Evolutionary conservation across 1,140 invertebrate species (phyloP), one percentile per base, ranked within the genome.

Genomic region (Zaprionus nigranus): DNA sequence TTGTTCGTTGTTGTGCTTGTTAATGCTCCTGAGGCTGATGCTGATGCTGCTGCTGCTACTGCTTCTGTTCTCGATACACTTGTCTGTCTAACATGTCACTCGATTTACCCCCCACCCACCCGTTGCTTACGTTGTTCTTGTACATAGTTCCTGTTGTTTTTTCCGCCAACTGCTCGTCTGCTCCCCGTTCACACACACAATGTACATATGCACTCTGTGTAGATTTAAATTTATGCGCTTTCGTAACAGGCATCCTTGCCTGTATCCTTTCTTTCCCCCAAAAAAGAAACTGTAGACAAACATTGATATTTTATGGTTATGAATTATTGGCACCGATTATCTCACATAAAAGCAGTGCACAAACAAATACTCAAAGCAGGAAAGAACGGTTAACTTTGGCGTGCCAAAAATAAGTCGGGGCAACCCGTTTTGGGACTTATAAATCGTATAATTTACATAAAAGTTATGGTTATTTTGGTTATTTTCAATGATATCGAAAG

Each of bases 291-390:
- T 86, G 62, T 82, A 71, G 75, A 78, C 81, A 85, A 84, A 84
- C 90, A 90, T 90, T 90, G 85, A 90, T 90, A 85, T 90, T 90
- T 90, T 90, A 90, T 90, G 85, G 81, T 79, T 90, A 90, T 90
- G 82, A 90, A 90, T 90, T 90, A 90, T 90, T 85, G 63, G 69
- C 72, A 77, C 66, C 67, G 81, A 90, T 90, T 90, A 90, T 90
- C 85, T 79, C 36, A 12, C 66, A 79, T 71, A 66, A 63, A 70
- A 84, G 17, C 5, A 15, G 46, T 17, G 46, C 51, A 77, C 76
- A 68, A 87, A 82, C 66, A 75, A 72, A 40, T 28, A 46, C n/a
- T 2, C n/a, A 46, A 20, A 46, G 3, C 40, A 17, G 40, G n/a
- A 46, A 46, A 43, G 15, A 46, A 46, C 15, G 40, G 40, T 46